Evolutionary conservation across 2,888 invertebrate species (phyloP).

Genomic region (Pyrocoelia pectoralis): DNA sequence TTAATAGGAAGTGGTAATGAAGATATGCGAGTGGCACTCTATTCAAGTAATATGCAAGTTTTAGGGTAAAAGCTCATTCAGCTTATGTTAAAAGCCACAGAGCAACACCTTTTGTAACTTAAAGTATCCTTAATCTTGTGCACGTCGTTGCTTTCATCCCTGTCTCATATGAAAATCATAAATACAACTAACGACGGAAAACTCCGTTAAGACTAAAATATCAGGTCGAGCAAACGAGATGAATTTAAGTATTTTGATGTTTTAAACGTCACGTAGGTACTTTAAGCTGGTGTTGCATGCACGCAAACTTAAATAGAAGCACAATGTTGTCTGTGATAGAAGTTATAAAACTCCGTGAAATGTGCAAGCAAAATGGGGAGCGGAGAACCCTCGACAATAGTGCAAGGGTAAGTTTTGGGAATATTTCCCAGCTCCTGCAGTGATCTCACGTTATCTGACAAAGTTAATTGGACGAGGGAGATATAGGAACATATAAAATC

Average conservation of each 20-base stretch:
- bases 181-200: conserved; percentile 16
- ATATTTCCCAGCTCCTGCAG: conserved; percentile 28
- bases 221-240: conserved; percentile 7
- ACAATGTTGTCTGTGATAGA: no score
- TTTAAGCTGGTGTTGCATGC: conserved; percentile 17
- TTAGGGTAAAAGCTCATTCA: conserved; percentile 33
- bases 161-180: conserved; percentile 29
- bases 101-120: conserved; percentile 33
- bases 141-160: conserved; percentile 29
- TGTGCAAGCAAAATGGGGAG: conserved; percentile 24
- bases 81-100: conserved; percentile 36
- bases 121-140: conserved; percentile 23
- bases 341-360: conserved; percentile 26
- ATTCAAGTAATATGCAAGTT: conserved; percentile 31
- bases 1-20: conserved; percentile 28
- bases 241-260: conserved; percentile 23
- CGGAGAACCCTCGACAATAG: conserved; percentile 21
- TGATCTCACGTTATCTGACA: conserved; percentile 37
- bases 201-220: conserved; percentile 16
- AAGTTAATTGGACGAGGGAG: conserved; percentile 38
- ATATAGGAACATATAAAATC: conserved; percentile 36
- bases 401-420: conserved; percentile 24
- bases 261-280: conserved; percentile 16
- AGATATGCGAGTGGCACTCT: conserved; percentile 32
- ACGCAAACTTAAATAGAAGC: conserved; percentile 24